Conservation (phyloP, 2,888 invertebrate genomes). For the Ochropleura plecta region DNA sequence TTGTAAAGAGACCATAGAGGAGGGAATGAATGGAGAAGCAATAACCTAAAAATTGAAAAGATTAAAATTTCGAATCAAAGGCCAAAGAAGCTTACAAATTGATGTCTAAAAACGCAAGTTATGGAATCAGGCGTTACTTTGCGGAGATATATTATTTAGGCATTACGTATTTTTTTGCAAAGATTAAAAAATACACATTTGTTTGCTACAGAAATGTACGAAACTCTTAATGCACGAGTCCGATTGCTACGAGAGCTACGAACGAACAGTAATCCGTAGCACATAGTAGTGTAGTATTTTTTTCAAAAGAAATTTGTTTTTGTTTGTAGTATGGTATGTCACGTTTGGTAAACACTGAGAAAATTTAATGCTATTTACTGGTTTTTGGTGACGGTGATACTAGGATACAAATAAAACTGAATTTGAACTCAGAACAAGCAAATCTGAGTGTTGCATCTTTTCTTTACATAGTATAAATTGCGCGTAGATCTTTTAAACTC, state of each 20-base stretch:
- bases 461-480: too few species aligned
- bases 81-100: background rate
- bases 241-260: background rate
- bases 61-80: background rate
- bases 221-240: background rate
- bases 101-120: background rate
- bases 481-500: too few species aligned
- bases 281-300: background rate
- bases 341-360: background rate
- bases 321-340: conserved; percentile 1
- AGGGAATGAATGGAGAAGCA: conserved; percentile 1
- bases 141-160: background rate
- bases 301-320: background rate
- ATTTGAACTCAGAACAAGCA: background rate
- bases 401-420: background rate
- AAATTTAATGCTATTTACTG: background rate
- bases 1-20: conserved; percentile 35
- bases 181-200: too few species aligned
- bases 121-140: background rate
- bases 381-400: conserved; percentile 10
- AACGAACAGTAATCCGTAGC: background rate
- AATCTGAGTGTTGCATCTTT: too few species aligned
- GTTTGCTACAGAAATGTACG: background rate
- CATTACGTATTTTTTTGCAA: too few species aligned
- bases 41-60: background rate